Percentiles rank a stretch among this genome's conserved stretches.
Conservation (phyloP, 2,888 invertebrate species). For the Agonopterix heracliana region DNA sequence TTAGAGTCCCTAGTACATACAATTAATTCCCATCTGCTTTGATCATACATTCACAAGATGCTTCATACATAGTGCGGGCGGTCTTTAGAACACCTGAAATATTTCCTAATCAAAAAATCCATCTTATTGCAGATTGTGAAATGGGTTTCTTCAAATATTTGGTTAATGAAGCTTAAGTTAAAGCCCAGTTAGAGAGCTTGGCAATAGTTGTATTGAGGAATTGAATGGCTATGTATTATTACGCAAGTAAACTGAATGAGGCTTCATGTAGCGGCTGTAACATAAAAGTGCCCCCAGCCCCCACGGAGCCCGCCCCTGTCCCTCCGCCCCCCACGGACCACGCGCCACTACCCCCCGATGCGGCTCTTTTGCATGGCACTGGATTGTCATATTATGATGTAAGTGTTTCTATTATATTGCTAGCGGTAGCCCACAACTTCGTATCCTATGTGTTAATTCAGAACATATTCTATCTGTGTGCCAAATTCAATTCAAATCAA, state of each 20-base stretch:
- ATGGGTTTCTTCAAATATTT: slow-evolving; percentile 41
- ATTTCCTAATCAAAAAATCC: too few species aligned
- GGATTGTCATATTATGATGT: slow-evolving; percentile 68
- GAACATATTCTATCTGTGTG: too few species aligned
- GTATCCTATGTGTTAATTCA: too few species aligned
- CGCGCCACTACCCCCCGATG: slow-evolving; percentile 51
- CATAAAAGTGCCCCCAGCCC: slow-evolving; percentile 61
- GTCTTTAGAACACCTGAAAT: too few species aligned
- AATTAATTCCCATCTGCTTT: too few species aligned
- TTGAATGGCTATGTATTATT: slow-evolving; percentile 82
- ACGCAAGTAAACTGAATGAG: slow-evolving; percentile 81
- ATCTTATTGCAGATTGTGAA: slow-evolving; percentile 28
- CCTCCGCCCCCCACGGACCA: slow-evolving; percentile 54
- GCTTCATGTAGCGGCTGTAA: slow-evolving; percentile 78
- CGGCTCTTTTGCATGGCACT: slow-evolving; percentile 50
- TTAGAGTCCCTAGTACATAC: too few species aligned
- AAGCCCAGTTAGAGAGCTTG: slow-evolving; percentile 22
- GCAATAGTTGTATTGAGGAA: slow-evolving; percentile 38
- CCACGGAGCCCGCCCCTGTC: slow-evolving; percentile 43
- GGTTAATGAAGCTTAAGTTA: background rate
- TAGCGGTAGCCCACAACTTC: too few species aligned
- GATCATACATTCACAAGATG: too few species aligned
- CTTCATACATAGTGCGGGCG: too few species aligned
- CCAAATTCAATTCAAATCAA: too few species aligned
- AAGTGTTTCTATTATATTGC: slow-evolving; percentile 23